Evolutionary conservation across 2,888 invertebrate genomes (phyloP).

Genomic region (Amphipyra berbera): DNA sequence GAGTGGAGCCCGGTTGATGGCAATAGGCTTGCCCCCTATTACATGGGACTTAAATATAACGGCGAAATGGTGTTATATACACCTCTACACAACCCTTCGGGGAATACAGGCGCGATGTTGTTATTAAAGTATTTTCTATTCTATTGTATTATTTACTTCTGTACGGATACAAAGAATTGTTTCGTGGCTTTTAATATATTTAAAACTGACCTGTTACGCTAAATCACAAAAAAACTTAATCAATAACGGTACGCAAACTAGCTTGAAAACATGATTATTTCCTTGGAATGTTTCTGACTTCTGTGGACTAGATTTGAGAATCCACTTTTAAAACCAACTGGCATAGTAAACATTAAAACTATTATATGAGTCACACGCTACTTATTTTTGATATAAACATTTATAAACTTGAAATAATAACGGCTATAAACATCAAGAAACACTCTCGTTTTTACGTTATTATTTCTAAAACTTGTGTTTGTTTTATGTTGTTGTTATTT

Average conservation of each 20-base stretch:
- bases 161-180: too few species aligned
- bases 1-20: too few species aligned
- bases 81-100: too few species aligned
- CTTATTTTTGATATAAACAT: background rate
- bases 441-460: slow-evolving; percentile 24
- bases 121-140: too few species aligned
- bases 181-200: too few species aligned
- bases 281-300: background rate
- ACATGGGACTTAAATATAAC: too few species aligned
- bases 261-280: background rate
- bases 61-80: too few species aligned
- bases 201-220: too few species aligned
- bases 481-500: slow-evolving; percentile 54
- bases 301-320: slow-evolving; percentile 9
- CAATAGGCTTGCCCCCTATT: too few species aligned
- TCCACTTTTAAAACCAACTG: slow-evolving; percentile 14
- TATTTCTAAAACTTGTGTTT: slow-evolving; percentile 34
- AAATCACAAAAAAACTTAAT: background rate
- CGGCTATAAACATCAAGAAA: slow-evolving; percentile 17
- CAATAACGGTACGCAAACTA: slow-evolving; percentile 19
- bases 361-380: slow-evolving; percentile 9
- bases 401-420: slow-evolving; percentile 7
- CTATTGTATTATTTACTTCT: too few species aligned
- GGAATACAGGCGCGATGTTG: too few species aligned
- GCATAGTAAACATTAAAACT: slow-evolving; percentile 11